phyloP scores from a whole-genome alignment of 1,140 invertebrate species.

The Hylyphantes graminicola region DNA sequence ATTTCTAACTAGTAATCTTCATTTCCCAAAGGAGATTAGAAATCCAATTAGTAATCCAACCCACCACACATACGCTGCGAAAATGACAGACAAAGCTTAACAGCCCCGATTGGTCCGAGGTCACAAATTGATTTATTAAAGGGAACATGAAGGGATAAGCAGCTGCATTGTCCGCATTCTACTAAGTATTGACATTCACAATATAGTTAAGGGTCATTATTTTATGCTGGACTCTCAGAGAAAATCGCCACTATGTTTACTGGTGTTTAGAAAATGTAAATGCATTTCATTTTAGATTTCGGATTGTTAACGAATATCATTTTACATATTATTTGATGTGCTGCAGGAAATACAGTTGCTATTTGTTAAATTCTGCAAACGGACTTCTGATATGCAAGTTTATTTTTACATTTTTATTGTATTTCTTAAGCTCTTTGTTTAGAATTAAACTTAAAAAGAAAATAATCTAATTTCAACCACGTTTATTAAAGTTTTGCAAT shows the following conservation, averaged over 20 bases:
- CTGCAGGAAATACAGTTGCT: too few species aligned
- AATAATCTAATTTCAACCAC: too few species aligned
- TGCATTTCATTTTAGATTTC: too few species aligned
- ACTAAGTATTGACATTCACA: slow-evolving; percentile 32
- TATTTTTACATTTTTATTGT: too few species aligned
- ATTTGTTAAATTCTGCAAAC: too few species aligned
- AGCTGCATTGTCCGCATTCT: slow-evolving; percentile 35
- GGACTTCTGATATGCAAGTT: too few species aligned
- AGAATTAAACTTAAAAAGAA: too few species aligned
- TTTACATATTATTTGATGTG: too few species aligned
- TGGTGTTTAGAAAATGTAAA: neutral
- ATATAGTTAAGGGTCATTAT: slow-evolving; percentile 26
- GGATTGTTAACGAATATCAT: too few species aligned
- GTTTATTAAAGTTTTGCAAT: too few species aligned
- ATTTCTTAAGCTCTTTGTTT: too few species aligned
- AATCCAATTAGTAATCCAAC: slow-evolving; percentile 34
- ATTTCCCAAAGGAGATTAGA: neutral
- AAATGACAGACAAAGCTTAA: neutral
- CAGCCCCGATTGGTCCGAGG: slow-evolving; percentile 35
- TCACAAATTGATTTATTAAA: slow-evolving; percentile 54
- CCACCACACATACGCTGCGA: neutral
- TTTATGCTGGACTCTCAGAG: slow-evolving; percentile 29
- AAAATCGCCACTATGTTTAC: slow-evolving; percentile 20
- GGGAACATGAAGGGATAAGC: slow-evolving; percentile 35
- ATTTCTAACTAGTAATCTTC: too few species aligned